phyloP scores from a whole-genome alignment of 2,797 vertebrate genomes.

The Propithecus deckenii region DNA sequence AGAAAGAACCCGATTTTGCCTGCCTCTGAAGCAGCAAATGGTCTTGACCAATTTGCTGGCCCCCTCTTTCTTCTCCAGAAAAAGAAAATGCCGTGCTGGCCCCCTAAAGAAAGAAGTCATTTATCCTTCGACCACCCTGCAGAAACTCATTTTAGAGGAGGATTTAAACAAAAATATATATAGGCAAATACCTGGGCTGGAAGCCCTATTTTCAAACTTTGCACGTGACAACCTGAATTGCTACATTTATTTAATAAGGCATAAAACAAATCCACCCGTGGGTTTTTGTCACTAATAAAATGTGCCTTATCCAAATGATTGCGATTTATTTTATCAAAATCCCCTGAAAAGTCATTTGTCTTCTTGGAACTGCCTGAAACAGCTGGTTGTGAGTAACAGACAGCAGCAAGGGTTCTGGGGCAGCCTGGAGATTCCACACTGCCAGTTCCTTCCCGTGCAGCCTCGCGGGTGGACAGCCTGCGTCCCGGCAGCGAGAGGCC shows the following conservation, averaged over 20 bases:
- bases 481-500: background rate
- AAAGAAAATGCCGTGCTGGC: background rate
- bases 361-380: conserved; percentile 62
- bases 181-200: background rate
- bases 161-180: fast-evolving
- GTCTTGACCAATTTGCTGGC: background rate
- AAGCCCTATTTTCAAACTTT: background rate
- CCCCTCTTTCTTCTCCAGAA: conserved; percentile 23
- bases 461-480: background rate
- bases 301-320: conserved; percentile 40
- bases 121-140: fast-evolving
- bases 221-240: background rate
- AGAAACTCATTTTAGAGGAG: background rate
- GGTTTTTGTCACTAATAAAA: conserved; percentile 37
- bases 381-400: conserved; percentile 47
- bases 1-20: background rate
- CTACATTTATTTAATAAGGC: background rate
- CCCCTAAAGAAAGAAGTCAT: background rate
- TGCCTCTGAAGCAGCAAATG: background rate
- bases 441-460: background rate
- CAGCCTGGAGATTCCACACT: background rate
- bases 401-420: background rate
- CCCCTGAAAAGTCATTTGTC: conserved; percentile 54
- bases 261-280: background rate
- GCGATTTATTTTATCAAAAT: conserved; percentile 65